A percentile compares a stretch with the other conserved stretches of the same genome.
These are phyloP conservation scores for Ondatra zibethicus DNA, from an alignment of 2,113 vertebrate species.

Conservation along the genomic window DNA sequence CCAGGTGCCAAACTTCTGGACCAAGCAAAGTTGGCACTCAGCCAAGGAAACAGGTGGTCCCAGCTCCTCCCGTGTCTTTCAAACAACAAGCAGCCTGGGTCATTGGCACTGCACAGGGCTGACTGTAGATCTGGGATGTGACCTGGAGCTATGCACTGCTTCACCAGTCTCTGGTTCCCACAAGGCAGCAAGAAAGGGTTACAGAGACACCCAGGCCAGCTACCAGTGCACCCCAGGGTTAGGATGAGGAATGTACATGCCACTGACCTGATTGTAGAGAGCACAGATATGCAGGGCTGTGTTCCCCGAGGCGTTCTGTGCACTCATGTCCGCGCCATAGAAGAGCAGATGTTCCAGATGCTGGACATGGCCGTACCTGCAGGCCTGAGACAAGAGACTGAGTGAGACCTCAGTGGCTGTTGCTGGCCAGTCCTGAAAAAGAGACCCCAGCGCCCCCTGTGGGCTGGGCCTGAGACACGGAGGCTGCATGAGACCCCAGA, in stretches of 20 bases:
- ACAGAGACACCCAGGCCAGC: neutral
- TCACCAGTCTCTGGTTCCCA: neutral
- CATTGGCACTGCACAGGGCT: too few relatives aligned
- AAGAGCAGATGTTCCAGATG: constrained; percentile 96
- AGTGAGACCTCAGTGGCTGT: neutral
- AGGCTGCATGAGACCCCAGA: neutral
- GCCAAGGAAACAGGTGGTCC: neutral
- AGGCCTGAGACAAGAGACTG: constrained; percentile 82
- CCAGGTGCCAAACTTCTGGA: too few relatives aligned
- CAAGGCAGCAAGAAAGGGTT: too few relatives aligned
- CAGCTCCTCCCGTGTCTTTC: neutral
- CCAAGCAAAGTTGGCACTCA: neutral
- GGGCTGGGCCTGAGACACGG: neutral
- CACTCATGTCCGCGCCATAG: constrained; percentile 93
- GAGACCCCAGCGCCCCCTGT: neutral
- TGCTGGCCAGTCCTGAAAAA: neutral
- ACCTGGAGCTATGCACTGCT: neutral
- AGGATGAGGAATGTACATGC: neutral
- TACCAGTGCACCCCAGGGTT: neutral
- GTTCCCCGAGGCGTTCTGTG: constrained; percentile 96
- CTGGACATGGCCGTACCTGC: constrained; percentile 93
- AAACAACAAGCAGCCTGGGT: neutral
- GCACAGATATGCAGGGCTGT: constrained; percentile 95
- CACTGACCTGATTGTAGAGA: constrained; percentile 96
- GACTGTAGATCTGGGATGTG: neutral